Base-by-base conservation (phyloP, 2,113 vertebrate species). In the Blennius ocellaris region DNA sequence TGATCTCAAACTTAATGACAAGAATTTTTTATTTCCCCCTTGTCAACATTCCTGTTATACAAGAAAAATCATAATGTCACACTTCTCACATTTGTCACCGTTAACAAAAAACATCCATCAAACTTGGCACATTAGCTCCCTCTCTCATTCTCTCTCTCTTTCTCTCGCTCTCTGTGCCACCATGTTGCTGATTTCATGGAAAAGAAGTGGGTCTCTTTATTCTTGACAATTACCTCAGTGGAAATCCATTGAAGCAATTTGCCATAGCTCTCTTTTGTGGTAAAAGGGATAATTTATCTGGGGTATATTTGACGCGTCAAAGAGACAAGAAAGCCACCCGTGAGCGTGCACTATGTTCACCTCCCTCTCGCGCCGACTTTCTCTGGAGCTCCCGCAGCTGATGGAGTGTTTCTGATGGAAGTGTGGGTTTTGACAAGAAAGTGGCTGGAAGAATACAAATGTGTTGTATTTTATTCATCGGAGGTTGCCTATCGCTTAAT, bases 221-320 rank as follows among this genome's bases (percentile, higher is more conserved):
- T 89, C 80, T 69, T 83, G 76, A 86, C 82, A 73, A 88, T 93
- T 89, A 91, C 89, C 82, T 93, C 91, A 92, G 80, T 92, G 90
- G 91, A 94, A 93, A 92, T 73, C 88, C 82, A 81, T 85, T 90
- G 83, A 89, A 90, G 83, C 83, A 74, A 89, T 91, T 92, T 85
- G 89, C 86, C 81, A 70, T 71, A 73, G 79, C 85, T 75, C 73
- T 86, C 80, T 92, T 81, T 86, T 89, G 88, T 85, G 91, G 91
- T 79, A 4, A 69, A 74, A 63, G 77, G 75, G 86, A 83, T 89
- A 49, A 90, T 88, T 90, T 82, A 83, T 91, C 72, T 76, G 77
- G 75, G 78, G 72, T 72, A 60, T 86, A 83, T 90, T 87, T 85
- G 90, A 86, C 80, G 30, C 63, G 89, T 88, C 82, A 38, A 82